These are phyloP conservation scores for Zygothrica quintamaculata DNA, from an alignment of 2,888 invertebrate genomes.

Conservation along the genomic window DNA sequence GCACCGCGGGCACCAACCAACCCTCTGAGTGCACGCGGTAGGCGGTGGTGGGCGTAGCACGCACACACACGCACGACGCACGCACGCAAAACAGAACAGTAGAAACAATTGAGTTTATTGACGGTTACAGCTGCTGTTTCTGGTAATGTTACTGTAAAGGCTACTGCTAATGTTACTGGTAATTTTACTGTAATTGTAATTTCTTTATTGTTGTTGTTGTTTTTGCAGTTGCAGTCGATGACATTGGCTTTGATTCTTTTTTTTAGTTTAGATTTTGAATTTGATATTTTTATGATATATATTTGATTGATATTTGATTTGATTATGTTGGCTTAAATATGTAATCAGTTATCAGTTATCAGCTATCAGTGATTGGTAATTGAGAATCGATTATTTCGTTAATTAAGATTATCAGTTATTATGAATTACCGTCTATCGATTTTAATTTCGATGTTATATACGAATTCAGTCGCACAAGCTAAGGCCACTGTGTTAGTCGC, in stretches of 20 bases:
- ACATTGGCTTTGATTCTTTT: constrained; percentile 14
- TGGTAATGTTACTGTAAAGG: constrained; percentile 24
- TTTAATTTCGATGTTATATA: constrained; percentile 36
- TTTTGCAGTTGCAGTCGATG: constrained; percentile 33
- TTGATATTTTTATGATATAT: constrained; percentile 19
- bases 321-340: constrained; percentile 26
- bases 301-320: constrained; percentile 23
- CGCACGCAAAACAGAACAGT: constrained; percentile 69
- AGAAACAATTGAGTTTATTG: constrained; percentile 50
- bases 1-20: constrained; percentile 78
- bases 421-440: constrained; percentile 44
- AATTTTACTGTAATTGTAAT: constrained; percentile 21
- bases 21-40: constrained; percentile 69
- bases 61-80: constrained; percentile 75
- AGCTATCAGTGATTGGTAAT: constrained; percentile 42
- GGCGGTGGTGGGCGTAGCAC: constrained; percentile 77
- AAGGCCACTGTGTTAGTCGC: constrained; percentile 72
- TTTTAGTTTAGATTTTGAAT: constrained; percentile 27
- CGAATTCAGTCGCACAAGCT: constrained; percentile 76
- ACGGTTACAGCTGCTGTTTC: constrained; percentile 24
- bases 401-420: constrained; percentile 22
- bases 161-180: constrained; percentile 25
- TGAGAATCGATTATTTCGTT: constrained; percentile 20
- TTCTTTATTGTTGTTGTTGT: constrained; percentile 26
- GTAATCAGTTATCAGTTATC: constrained; percentile 31